Percentiles rank a stretch among this genome's conserved stretches.
These are phyloP conservation scores for Gryon sp. DNA, from an alignment of 1,140 invertebrate genomes.

Conservation along the genomic window DNA sequence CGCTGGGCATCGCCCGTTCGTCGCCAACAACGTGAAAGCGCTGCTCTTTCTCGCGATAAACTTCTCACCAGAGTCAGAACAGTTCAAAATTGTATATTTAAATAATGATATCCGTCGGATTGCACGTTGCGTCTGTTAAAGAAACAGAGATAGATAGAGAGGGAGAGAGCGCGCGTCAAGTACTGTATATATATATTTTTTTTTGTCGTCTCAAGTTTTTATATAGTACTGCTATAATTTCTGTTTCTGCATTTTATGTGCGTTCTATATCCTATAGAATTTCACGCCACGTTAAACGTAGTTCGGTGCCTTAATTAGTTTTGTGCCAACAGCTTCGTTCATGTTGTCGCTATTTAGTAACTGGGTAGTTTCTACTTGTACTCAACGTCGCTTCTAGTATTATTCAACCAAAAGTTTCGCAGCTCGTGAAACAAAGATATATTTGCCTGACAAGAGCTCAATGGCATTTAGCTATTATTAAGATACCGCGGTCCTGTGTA, in stretches of 20 bases:
- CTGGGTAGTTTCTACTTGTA: constrained; percentile 69
- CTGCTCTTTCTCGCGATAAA: constrained; percentile 49
- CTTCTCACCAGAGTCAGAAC: constrained; percentile 31
- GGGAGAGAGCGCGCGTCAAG: too few species aligned
- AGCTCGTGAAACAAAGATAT: constrained; percentile 58
- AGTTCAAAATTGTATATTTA: constrained; percentile 68
- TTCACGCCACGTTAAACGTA: constrained; percentile 65
- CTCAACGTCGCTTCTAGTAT: constrained; percentile 60
- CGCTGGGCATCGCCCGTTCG: constrained; percentile 25
- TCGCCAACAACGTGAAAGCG: constrained; percentile 7
- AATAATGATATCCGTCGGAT: constrained; percentile 68
- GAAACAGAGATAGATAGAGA: too few species aligned
- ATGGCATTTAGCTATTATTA: constrained; percentile 62
- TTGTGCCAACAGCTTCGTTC: constrained; percentile 66
- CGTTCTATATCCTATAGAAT: constrained; percentile 63
- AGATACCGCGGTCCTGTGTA: constrained; percentile 49
- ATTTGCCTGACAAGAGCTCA: constrained; percentile 59
- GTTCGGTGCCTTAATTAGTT: constrained; percentile 72
- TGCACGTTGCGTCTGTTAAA: neutral
- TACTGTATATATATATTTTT: too few species aligned
- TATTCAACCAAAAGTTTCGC: constrained; percentile 60
- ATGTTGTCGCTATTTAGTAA: constrained; percentile 68
- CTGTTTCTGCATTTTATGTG: constrained; percentile 59
- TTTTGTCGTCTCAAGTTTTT: constrained; percentile 63
- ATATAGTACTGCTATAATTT: constrained; percentile 32